Evolutionary conservation across 2,797 vertebrate genomes (phyloP).

Genomic region (Falco biarmicus): DNA sequence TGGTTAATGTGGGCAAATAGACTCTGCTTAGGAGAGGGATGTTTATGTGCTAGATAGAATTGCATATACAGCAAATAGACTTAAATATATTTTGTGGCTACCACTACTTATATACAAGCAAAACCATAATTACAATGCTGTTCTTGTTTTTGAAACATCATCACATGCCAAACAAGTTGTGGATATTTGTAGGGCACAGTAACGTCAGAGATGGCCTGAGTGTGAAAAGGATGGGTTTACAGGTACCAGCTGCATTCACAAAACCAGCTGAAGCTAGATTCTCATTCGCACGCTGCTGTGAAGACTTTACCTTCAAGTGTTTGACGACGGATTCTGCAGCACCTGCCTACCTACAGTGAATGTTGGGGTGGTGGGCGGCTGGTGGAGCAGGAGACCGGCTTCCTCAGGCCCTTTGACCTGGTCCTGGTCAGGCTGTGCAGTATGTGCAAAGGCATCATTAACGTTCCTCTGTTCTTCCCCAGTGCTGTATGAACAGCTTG

Average conservation of each 20-base stretch:
- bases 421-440: neutral
- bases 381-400: neutral
- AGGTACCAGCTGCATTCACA: neutral
- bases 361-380: fast-evolving
- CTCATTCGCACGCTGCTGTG: neutral
- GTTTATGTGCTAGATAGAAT: conserved; percentile 9
- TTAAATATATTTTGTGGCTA: conserved; percentile 29
- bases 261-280: neutral
- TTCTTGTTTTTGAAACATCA: conserved; percentile 33
- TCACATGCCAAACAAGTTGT: neutral
- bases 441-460: neutral
- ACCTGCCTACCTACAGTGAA: neutral
- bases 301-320: neutral
- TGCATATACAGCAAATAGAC: neutral
- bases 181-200: neutral
- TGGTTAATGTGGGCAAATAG: neutral
- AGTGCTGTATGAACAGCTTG: neutral
- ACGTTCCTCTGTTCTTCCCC: conserved; percentile 4
- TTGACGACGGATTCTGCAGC: neutral
- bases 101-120: conserved; percentile 6
- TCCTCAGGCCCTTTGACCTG: neutral
- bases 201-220: neutral
- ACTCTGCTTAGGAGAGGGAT: neutral
- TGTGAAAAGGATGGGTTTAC: neutral
- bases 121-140: conserved; percentile 33